Conservation (phyloP, 1,140 invertebrate genomes). For the Cryptotermes secundus region DNA sequence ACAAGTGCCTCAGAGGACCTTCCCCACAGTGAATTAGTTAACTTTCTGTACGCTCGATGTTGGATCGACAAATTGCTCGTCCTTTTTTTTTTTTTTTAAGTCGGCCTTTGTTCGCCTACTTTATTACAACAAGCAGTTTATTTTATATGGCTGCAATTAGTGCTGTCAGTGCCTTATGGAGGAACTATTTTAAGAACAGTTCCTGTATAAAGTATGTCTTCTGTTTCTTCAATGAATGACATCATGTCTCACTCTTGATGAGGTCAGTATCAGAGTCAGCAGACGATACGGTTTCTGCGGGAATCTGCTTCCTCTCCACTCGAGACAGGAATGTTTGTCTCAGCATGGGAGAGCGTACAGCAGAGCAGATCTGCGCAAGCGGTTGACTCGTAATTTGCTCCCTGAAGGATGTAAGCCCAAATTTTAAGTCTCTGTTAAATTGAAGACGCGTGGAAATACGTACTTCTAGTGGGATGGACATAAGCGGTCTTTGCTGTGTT, state of each 20-base stretch:
- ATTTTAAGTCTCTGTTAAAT: too few relatives aligned
- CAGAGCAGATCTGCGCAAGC: too few relatives aligned
- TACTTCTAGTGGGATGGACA: too few relatives aligned
- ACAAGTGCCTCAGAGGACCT: neutral
- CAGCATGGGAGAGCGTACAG: neutral
- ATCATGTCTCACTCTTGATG: neutral
- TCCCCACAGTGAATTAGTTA: neutral
- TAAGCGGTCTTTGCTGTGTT: too few relatives aligned
- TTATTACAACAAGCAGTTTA: neutral
- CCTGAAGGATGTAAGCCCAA: too few relatives aligned
- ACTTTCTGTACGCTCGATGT: neutral
- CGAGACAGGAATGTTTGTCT: neutral
- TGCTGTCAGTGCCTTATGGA: neutral
- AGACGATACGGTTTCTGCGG: neutral
- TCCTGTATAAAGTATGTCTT: neutral
- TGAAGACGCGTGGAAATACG: too few relatives aligned
- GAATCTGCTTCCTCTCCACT: neutral
- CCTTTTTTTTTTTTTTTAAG: neutral
- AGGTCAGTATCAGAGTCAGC: slow-evolving; percentile 9
- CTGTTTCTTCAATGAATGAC: slow-evolving; percentile 2
- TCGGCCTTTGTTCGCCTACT: neutral
- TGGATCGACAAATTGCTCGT: neutral
- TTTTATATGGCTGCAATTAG: neutral
- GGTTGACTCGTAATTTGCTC: too few relatives aligned
- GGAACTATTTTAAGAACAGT: neutral